Evolutionary conservation across 2,113 vertebrate genomes (phyloP).

Genomic region (Oryzias woworae): DNA sequence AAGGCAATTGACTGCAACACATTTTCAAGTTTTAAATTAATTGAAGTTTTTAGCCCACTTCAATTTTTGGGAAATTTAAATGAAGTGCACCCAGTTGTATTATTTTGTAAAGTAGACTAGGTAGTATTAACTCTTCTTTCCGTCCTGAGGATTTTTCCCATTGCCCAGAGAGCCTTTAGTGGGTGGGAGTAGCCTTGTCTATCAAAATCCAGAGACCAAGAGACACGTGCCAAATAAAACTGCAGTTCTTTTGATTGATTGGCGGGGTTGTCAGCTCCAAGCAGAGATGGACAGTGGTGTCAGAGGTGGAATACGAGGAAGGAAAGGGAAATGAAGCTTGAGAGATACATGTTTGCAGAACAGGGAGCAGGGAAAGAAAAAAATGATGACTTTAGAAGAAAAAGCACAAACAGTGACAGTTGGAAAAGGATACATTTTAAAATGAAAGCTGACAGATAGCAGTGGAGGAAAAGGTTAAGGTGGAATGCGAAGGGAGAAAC

Average conservation of each 20-base stretch:
- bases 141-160: slow-evolving; percentile 45
- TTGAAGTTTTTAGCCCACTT: too few relatives aligned
- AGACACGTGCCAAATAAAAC: slow-evolving; percentile 66
- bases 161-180: slow-evolving; percentile 57
- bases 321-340: neutral
- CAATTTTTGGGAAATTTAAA: too few relatives aligned
- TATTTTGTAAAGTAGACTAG: neutral
- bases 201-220: slow-evolving; percentile 57
- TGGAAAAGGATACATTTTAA: slow-evolving; percentile 12
- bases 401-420: slow-evolving; percentile 15
- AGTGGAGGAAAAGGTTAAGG: slow-evolving; percentile 12
- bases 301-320: slow-evolving; percentile 23
- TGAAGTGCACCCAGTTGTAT: too few relatives aligned
- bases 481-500: slow-evolving; percentile 18
- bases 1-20: too few relatives aligned
- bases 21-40: too few relatives aligned
- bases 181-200: slow-evolving; percentile 38
- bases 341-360: slow-evolving; percentile 12
- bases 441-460: slow-evolving; percentile 28
- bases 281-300: slow-evolving; percentile 35
- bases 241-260: slow-evolving; percentile 53
- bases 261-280: slow-evolving; percentile 46
- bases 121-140: slow-evolving; percentile 56
- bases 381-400: slow-evolving; percentile 2
- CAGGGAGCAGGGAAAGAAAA: neutral